Conservation (phyloP, 2,113 vertebrate genomes). For the Neopipo cinnamomea region DNA sequence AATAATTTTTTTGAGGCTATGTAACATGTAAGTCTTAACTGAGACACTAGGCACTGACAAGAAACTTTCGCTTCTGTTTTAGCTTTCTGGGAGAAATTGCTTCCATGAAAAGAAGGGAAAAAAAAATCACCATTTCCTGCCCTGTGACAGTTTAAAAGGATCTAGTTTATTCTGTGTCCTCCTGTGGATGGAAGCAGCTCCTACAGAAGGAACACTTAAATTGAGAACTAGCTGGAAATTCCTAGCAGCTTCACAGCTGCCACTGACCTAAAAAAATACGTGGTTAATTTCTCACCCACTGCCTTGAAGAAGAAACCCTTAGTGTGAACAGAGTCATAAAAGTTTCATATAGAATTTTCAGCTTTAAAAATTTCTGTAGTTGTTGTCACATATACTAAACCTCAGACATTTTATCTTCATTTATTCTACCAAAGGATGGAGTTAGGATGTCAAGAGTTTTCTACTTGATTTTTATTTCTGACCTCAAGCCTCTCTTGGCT, state of each 20-base stretch:
- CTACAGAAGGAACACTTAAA: neutral
- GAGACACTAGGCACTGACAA: neutral
- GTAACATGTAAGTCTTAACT: neutral
- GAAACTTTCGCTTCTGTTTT: neutral
- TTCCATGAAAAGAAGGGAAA: neutral
- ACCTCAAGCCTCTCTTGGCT: neutral
- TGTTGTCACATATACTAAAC: neutral
- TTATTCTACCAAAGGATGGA: neutral
- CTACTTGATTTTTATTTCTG: neutral
- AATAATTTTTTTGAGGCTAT: neutral
- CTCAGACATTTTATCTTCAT: neutral
- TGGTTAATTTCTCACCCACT: neutral
- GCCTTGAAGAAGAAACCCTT: neutral
- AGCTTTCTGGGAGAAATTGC: neutral
- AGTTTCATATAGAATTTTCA: neutral
- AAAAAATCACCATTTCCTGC: neutral
- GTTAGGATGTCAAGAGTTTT: neutral
- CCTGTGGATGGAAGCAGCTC: neutral
- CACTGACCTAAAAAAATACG: neutral
- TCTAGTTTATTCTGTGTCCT: neutral
- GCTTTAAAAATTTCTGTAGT: neutral
- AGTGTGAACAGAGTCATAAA: neutral
- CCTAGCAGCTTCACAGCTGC: neutral
- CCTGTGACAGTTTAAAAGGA: neutral
- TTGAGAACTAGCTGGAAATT: neutral